These are phyloP conservation scores for Pedetes capensis DNA, from an alignment of 2,113 vertebrate species.

Conservation along the genomic window DNA sequence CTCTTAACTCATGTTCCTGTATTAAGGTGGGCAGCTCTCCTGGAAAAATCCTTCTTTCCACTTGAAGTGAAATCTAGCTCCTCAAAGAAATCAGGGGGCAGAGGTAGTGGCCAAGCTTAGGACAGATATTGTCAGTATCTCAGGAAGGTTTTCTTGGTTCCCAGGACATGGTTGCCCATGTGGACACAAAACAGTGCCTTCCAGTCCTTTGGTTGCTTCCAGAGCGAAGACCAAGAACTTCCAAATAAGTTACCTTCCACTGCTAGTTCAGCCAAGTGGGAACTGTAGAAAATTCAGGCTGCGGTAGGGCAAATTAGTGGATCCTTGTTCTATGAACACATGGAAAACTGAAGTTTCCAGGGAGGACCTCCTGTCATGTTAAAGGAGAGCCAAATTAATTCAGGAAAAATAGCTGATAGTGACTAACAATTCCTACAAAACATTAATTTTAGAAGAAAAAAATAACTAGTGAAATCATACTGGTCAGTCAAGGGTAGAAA, in stretches of 20 bases:
- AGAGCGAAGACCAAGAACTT: background rate
- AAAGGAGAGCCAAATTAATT: constrained; percentile 53
- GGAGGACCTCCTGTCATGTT: constrained; percentile 74
- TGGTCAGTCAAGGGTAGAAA: constrained; percentile 79
- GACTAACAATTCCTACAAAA: constrained; percentile 80
- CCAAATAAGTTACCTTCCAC: background rate
- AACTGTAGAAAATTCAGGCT: background rate
- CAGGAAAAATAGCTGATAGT: constrained; percentile 59
- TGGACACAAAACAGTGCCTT: background rate
- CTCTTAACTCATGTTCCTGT: background rate
- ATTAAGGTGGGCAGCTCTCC: background rate
- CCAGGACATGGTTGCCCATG: background rate
- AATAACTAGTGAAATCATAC: constrained; percentile 66
- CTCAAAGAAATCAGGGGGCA: background rate
- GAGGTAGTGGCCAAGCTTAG: background rate
- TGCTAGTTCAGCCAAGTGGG: constrained; percentile 42
- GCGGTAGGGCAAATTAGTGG: background rate
- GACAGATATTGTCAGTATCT: rapidly evolving
- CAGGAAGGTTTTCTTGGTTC: background rate
- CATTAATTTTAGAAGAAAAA: constrained; percentile 81
- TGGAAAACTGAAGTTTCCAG: constrained; percentile 77
- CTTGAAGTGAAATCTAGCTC: background rate
- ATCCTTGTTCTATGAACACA: constrained; percentile 49
- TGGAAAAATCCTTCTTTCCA: background rate
- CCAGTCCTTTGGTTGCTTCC: background rate